phyloP scores from a whole-genome alignment of 2,113 vertebrate species.

The Psilopogon haemacephalus region DNA sequence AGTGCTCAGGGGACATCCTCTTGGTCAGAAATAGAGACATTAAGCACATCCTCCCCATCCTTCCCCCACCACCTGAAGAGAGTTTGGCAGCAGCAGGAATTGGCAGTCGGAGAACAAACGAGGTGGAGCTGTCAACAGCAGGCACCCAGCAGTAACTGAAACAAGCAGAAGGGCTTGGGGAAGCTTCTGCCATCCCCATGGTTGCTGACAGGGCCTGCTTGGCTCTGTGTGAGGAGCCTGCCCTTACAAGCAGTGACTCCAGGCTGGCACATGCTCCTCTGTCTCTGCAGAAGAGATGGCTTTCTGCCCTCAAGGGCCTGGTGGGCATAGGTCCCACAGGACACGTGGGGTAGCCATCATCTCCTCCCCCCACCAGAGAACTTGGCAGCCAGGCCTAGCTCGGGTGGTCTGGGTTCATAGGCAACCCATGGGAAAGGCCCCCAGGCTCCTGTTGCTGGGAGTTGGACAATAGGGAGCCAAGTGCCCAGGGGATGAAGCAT shows the following conservation, averaged over 20 bases:
- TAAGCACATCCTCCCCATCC: not conserved
- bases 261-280: not conserved
- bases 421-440: slow-evolving; percentile 51
- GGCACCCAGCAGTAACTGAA: slow-evolving; percentile 16
- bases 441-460: slow-evolving; percentile 37
- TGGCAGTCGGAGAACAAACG: not conserved
- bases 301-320: not conserved
- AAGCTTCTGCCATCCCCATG: slow-evolving; percentile 9
- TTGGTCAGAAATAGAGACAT: not conserved
- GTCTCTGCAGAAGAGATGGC: not conserved
- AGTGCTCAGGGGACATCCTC: not conserved
- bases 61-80: not conserved
- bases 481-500: not conserved
- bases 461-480: slow-evolving; percentile 12
- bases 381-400: slow-evolving; percentile 7
- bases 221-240: not conserved
- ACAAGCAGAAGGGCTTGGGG: slow-evolving; percentile 4
- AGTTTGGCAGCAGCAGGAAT: not conserved
- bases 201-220: not conserved
- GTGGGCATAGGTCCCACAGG: not conserved
- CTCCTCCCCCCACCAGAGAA: not conserved
- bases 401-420: not conserved
- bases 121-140: slow-evolving; percentile 8
- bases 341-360: not conserved
- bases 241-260: not conserved